These are phyloP conservation scores for Clitarchus hookeri DNA, from an alignment of 2,888 invertebrate species.

Conservation along the genomic window DNA sequence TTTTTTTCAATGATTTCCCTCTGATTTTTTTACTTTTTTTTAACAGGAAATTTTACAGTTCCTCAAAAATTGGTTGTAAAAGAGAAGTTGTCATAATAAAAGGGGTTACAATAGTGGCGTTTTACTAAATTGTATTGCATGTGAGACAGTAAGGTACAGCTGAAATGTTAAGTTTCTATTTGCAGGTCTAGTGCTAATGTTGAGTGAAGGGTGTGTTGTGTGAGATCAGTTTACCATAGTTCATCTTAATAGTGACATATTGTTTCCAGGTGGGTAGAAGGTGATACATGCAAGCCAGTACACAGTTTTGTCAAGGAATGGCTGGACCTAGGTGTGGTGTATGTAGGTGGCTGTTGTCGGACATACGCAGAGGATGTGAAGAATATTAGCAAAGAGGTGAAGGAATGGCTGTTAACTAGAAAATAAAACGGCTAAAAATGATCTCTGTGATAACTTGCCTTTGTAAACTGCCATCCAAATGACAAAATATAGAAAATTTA, in stretches of 20 bases:
- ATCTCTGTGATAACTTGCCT: neutral
- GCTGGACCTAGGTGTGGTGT: slow-evolving; percentile 78
- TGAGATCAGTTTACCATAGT: too few relatives aligned
- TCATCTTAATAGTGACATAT: neutral
- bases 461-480: neutral
- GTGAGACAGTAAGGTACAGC: too few relatives aligned
- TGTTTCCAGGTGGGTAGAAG: slow-evolving; percentile 55
- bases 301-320: slow-evolving; percentile 77
- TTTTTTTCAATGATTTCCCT: too few relatives aligned
- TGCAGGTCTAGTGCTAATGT: too few relatives aligned
- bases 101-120: too few relatives aligned
- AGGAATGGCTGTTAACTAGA: slow-evolving; percentile 52
- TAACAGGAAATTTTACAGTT: too few relatives aligned
- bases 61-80: too few relatives aligned
- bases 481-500: neutral
- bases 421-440: neutral
- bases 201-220: neutral
- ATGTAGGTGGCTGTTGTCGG: slow-evolving; percentile 92
- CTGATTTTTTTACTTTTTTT: too few relatives aligned
- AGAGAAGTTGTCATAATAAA: too few relatives aligned
- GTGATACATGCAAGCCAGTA: slow-evolving; percentile 71
- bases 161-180: too few relatives aligned
- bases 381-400: slow-evolving; percentile 69
- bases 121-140: too few relatives aligned
- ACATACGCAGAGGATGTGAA: slow-evolving; percentile 81